phyloP scores from a whole-genome alignment of 2,797 vertebrate genomes.

The Limosa lapponica region DNA sequence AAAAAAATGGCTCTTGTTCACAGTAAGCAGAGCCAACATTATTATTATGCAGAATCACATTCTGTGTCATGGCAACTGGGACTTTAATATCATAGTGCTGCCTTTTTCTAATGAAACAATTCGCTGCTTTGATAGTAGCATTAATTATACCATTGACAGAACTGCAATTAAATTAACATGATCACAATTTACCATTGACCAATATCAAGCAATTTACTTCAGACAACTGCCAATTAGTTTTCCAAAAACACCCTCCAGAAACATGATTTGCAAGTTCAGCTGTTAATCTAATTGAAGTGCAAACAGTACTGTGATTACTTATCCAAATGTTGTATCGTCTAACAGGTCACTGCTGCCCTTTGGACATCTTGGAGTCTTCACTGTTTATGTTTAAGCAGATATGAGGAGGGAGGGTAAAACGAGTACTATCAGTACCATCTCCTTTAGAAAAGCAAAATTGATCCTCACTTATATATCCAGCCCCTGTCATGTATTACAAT shows the following conservation, averaged over 20 bases:
- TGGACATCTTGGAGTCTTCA: background rate
- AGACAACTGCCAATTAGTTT: slow-evolving; percentile 69
- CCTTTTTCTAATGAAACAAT: slow-evolving; percentile 27
- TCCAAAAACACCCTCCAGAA: slow-evolving; percentile 21
- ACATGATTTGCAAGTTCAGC: slow-evolving; percentile 42
- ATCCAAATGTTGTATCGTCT: slow-evolving; percentile 3
- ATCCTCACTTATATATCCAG: background rate
- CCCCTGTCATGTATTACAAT: background rate
- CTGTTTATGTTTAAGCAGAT: background rate
- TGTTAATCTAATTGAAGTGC: slow-evolving; percentile 53
- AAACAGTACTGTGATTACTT: slow-evolving; percentile 38
- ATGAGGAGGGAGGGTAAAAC: background rate
- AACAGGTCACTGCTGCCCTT: background rate
- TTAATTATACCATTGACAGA: slow-evolving; percentile 54
- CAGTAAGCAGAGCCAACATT: background rate
- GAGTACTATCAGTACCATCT: background rate
- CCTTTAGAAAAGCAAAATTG: background rate
- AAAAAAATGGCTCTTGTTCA: background rate
- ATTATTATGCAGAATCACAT: slow-evolving; percentile 29
- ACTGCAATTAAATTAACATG: slow-evolving; percentile 66
- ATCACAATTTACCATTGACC: slow-evolving; percentile 60
- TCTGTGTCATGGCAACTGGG: background rate
- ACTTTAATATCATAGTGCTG: slow-evolving; percentile 23
- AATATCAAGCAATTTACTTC: slow-evolving; percentile 66
- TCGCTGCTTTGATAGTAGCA: slow-evolving; percentile 29